A percentile compares a stretch with the other conserved stretches of the same genome.
These are phyloP conservation scores for Penelope pileata DNA, from an alignment of 2,113 vertebrate genomes.

Conservation along the genomic window DNA sequence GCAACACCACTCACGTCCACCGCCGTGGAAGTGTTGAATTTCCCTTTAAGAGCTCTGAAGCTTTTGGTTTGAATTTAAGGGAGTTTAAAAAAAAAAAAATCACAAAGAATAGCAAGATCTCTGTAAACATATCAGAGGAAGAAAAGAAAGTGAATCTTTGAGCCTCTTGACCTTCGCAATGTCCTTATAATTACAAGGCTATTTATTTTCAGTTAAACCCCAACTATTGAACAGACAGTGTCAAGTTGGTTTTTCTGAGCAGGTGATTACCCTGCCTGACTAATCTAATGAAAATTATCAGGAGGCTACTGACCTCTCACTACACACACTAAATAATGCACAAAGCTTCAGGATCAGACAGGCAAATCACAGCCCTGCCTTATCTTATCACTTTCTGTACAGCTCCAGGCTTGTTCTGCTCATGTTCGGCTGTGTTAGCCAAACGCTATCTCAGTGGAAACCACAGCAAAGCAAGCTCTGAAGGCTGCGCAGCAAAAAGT, in stretches of 20 bases:
- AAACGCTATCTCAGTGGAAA: constrained; percentile 44
- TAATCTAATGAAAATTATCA: constrained; percentile 73
- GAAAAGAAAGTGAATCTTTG: background rate
- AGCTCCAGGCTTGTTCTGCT: constrained; percentile 50
- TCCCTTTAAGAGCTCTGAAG: constrained; percentile 39
- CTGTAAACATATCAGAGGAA: constrained; percentile 49
- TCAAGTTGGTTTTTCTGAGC: constrained; percentile 47
- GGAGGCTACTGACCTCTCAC: constrained; percentile 61
- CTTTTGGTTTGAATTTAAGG: background rate
- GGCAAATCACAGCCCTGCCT: constrained; percentile 60
- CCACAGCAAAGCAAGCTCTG: background rate
- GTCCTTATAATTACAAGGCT: constrained; percentile 64
- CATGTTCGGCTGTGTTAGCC: constrained; percentile 11
- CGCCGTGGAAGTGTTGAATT: constrained; percentile 35
- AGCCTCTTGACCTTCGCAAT: constrained; percentile 58
- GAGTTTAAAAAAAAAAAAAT: background rate
- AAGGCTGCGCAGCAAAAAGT: constrained; percentile 3
- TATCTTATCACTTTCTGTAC: constrained; percentile 63
- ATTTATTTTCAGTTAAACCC: constrained; percentile 68
- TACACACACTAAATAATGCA: constrained; percentile 63
- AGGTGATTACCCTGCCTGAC: constrained; percentile 59
- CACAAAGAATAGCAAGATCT: constrained; percentile 15
- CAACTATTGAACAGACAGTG: constrained; percentile 49
- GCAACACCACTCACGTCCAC: constrained; percentile 47
- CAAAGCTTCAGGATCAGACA: constrained; percentile 62